phyloP scores from a whole-genome alignment of 2,113 vertebrate genomes.

The Xerus inauris region DNA sequence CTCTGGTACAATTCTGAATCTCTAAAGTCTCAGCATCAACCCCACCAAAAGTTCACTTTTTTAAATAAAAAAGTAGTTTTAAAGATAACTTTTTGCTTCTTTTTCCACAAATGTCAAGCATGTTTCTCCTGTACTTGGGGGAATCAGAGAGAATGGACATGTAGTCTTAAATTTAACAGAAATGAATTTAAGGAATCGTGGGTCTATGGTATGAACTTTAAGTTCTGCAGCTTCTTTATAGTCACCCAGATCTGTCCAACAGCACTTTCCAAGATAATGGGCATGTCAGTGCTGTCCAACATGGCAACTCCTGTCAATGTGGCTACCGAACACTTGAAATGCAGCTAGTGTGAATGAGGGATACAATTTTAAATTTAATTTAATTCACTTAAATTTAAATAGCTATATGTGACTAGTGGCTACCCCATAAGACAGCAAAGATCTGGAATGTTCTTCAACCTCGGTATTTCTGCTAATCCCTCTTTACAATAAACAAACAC shows the following conservation, averaged over 20 bases:
- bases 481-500: not conserved
- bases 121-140: not conserved
- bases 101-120: not conserved
- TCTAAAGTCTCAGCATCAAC: not conserved
- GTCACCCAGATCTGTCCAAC: not conserved
- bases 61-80: not conserved
- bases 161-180: not conserved
- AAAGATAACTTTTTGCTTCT: not conserved
- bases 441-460: not conserved
- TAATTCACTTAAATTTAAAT: conserved; percentile 4
- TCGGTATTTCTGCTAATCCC: not conserved
- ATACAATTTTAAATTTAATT: conserved; percentile 6
- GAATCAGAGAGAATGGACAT: not conserved
- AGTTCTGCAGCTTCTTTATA: not conserved
- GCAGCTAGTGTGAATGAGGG: not conserved
- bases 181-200: not conserved
- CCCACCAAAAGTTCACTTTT: not conserved
- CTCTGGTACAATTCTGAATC: not conserved
- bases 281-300: not conserved
- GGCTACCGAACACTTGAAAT: not conserved
- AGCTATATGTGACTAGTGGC: not conserved
- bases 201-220: not conserved
- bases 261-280: not conserved
- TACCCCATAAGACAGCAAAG: fast-evolving
- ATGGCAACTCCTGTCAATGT: not conserved